These are phyloP conservation scores for Haliclona indistincta DNA, from an alignment of 37 sponge, comb jelly and placozoan genomes.

Conservation along the genomic window DNA sequence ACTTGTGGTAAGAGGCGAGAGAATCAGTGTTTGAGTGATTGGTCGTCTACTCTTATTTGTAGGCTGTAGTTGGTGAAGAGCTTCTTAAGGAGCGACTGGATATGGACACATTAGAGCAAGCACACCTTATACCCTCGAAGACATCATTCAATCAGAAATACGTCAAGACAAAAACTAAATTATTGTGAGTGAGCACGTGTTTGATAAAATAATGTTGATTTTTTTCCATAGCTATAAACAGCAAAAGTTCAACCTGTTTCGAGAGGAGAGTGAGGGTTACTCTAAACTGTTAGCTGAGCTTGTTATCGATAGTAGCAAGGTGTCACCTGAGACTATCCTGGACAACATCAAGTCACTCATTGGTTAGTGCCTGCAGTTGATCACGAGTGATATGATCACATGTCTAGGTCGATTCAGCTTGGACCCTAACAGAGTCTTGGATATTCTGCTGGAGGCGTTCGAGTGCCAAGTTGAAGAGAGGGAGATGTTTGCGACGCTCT, in stretches of 20 bases:
- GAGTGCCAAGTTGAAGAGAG: constrained; percentile 80
- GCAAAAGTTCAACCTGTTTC: constrained; percentile 98
- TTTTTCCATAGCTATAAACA: constrained; percentile 83
- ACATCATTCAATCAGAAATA: constrained; percentile 88
- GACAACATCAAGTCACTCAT: constrained; percentile 85
- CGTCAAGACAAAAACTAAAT: constrained; percentile 85
- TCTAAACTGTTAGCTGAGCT: constrained; percentile 92
- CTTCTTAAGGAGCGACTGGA: constrained; percentile 92
- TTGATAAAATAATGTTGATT: no score
- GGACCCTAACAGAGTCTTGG: constrained; percentile 97
- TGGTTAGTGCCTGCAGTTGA: constrained; percentile 31
- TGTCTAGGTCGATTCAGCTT: constrained; percentile 85
- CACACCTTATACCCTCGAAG: constrained; percentile 73
- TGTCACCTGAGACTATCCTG: constrained; percentile 34
- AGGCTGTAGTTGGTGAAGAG: constrained; percentile 64
- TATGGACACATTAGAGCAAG: constrained; percentile 81
- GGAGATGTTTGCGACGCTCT: constrained; percentile 77
- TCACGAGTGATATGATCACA: not conserved
- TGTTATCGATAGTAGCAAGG: constrained; percentile 48
- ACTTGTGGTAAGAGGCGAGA: constrained; percentile 35
- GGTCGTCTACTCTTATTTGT: not conserved
- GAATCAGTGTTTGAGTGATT: not conserved
- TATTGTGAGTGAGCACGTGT: constrained; percentile 77
- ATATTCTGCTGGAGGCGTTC: constrained; percentile 90
- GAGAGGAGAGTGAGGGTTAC: constrained; percentile 99